Base-by-base conservation (phyloP, 1,140 invertebrate species). In the Drosophila hydei region DNA sequence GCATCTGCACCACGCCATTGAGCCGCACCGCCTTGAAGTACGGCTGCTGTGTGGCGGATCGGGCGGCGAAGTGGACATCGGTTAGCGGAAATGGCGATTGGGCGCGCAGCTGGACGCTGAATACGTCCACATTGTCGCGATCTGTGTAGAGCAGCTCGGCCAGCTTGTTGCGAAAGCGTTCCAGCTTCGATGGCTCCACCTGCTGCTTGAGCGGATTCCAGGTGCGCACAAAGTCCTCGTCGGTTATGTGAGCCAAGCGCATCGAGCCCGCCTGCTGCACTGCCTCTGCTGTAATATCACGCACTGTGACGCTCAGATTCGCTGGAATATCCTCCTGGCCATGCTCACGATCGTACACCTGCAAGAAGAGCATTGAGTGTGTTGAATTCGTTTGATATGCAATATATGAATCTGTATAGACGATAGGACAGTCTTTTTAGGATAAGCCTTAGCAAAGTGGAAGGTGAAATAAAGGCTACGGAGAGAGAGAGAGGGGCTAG, bases 191-290 rank as follows among this genome's bases (percentile, higher is more conserved):
- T 47, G 92, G 92, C 1, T 87, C 78, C 18, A 80, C 73, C 23
- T 70, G 77, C 7, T 90, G 85, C 27, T 90, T 84, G 7, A 91
- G 90, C 21, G 93, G 93, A 67, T 94, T 93, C 93, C 93, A 94
- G 48, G 93, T 93, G 33, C 93, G 90, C 54, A 96, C 93, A 79
- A 95, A 95, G 63, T 95, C 93, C 83, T 95, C 94, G 74, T 94
- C 94, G 21, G 93, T 94, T 38, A 94, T 93, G 33, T 95, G 94
- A 21, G 92, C 80, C 51, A 95, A 89, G 8, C 95, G 91, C 76
- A 96, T 92, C 0, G 95, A 95, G 2, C 95, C 95, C 1, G 95
- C 94, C 77, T 94, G 95, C 36, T 93, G 92, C 5, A 96, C 94
- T 6, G 95, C 94, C 71, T 95, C 94, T 25, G 95, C 92, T 0